Conservation (phyloP, 2,888 invertebrate genomes). For the Operophtera brumata region DNA sequence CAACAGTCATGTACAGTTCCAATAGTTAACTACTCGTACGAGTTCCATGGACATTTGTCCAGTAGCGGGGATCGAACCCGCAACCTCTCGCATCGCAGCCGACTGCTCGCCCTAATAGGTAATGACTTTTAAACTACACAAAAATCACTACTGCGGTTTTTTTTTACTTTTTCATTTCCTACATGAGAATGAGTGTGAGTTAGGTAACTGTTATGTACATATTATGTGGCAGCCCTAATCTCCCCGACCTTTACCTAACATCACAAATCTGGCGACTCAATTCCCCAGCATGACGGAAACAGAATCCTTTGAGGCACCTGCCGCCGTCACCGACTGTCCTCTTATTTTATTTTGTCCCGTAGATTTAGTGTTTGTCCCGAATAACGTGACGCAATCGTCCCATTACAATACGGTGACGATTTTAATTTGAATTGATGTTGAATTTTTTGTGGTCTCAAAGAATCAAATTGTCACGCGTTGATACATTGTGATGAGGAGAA, state of each 20-base stretch:
- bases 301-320: constrained; percentile 38
- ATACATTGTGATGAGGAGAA: constrained; percentile 13
- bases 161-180: too few relatives aligned
- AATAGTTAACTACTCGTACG: too few relatives aligned
- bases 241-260: constrained; percentile 18
- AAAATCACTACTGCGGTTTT: too few relatives aligned
- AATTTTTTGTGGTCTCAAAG: constrained; percentile 7
- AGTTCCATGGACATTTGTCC: too few relatives aligned
- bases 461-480: constrained; percentile 10
- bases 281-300: constrained; percentile 46
- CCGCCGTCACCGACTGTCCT: constrained; percentile 29
- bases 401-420: constrained; percentile 24
- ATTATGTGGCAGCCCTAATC: constrained; percentile 31
- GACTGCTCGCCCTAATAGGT: too few relatives aligned
- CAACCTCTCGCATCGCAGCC: too few relatives aligned
- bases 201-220: too few relatives aligned
- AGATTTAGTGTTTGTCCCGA: constrained; percentile 24
- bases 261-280: constrained; percentile 48
- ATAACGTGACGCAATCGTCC: constrained; percentile 33
- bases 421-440: constrained; percentile 27
- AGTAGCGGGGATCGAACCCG: too few relatives aligned
- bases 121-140: too few relatives aligned
- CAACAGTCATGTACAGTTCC: too few relatives aligned
- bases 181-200: too few relatives aligned
- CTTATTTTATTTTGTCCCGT: constrained; percentile 2